phyloP scores from a whole-genome alignment of 64 coral and sea anemone genomes.

The Dendronephthya gigantea region DNA sequence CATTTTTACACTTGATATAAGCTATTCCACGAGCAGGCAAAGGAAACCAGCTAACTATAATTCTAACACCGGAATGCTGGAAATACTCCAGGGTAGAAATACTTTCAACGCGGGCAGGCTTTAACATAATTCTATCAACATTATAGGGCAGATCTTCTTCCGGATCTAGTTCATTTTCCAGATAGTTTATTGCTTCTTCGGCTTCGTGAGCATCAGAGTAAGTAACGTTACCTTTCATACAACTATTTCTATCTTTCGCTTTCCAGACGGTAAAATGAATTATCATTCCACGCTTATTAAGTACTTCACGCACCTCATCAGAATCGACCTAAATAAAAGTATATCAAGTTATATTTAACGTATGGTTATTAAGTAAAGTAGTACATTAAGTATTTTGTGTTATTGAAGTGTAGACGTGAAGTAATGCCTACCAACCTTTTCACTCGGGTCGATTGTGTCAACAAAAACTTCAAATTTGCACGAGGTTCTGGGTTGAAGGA shows the following conservation, averaged over 20 bases:
- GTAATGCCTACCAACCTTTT: neutral
- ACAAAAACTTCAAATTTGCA: conserved; percentile 14
- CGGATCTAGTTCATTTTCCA: neutral
- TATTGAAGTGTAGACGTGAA: too few relatives aligned
- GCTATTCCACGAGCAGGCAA: neutral
- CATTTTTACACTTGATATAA: neutral
- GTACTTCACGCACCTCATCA: neutral
- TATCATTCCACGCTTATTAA: neutral
- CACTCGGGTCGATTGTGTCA: neutral
- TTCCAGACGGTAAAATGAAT: neutral
- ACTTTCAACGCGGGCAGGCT: neutral
- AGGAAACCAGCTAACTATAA: neutral
- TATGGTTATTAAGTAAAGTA: neutral
- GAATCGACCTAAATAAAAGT: neutral
- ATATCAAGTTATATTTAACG: neutral
- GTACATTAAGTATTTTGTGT: too few relatives aligned
- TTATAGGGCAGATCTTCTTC: neutral
- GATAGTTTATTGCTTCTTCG: neutral
- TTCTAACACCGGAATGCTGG: neutral
- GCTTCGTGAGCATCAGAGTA: neutral
- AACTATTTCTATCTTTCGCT: neutral
- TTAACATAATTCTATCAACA: neutral
- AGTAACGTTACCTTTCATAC: neutral
- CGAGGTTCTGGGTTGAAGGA: neutral
- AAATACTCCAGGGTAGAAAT: neutral